Evolutionary conservation across 2,113 vertebrate species (phyloP), one percentile per base, ranked within the genome.

Genomic region (Aleadryas rufinucha): DNA sequence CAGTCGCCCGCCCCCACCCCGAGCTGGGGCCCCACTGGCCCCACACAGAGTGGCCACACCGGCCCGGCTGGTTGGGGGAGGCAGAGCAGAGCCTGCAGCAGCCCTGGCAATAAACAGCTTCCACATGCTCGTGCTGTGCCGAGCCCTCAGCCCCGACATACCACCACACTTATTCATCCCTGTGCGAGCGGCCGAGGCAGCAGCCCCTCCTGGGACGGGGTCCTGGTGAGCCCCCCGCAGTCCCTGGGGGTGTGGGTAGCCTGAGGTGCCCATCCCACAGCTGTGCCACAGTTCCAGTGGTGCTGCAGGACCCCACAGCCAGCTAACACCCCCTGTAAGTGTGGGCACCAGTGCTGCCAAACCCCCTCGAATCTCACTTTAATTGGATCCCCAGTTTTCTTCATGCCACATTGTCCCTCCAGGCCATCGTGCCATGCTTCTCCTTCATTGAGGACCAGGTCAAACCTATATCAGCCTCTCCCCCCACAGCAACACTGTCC

Each of bases 181-280:
- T 7, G 0, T 15, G 53, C 0, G 0, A 75, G 70, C 54, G 52
- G 86, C 66, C 0, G 6, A 71, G 75, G 52, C 60, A 6, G 54
- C 12, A 33, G 47, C 42, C 52, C 28, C 76, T 53, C 63, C 65
- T 57, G 66, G 44, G 60, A 56, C 0, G 3, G 49, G 66, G 39
- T 68, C 27, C 42, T 10, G 4, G 4, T 0, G 2, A 59, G 44
- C 37, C 9, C 31, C 53, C 24, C 1, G 0, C 0, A 0, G 16
- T n/a, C 31, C 50, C 37, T 15, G 18, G 50, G 33, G 27, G 5
- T 39, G 54, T 5, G 5, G 27, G 50, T 16, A 70, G n/a, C 54
- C 28, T 0, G 0, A 82, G 66, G 33, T 59, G 13, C 18, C 30
- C 30, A 5, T n/a, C 33, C 54, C 1, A 2, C 44, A 60, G 49